Percentiles rank a stretch among this genome's conserved stretches.
phyloP scores from a whole-genome alignment of 2,888 invertebrate species.

The Rambutsinella grinnellia region DNA sequence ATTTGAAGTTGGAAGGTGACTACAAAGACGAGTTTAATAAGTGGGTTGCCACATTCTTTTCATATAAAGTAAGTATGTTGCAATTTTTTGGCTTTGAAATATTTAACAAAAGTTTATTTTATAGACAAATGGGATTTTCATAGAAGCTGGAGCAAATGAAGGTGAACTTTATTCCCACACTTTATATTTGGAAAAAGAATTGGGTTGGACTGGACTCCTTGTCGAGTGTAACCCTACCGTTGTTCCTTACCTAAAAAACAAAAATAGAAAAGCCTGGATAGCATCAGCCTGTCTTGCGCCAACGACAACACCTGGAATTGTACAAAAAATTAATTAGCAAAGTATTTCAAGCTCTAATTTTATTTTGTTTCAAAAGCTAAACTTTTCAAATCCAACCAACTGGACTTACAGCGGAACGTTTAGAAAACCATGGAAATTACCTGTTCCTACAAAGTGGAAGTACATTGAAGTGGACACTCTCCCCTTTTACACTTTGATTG shows the following conservation, averaged over 20 bases:
- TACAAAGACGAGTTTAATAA: not conserved
- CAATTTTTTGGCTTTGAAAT: not conserved
- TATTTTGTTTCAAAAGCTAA: conserved; percentile 19
- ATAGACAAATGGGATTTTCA: conserved; percentile 27
- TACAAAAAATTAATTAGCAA: not conserved
- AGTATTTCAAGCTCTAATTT: not conserved
- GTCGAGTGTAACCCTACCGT: conserved; percentile 44
- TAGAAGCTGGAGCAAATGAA: no score
- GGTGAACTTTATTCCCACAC: conserved; percentile 25
- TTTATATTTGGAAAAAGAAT: conserved; percentile 28
- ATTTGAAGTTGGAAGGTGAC: conserved; percentile 5
- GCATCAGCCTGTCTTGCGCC: conserved; percentile 29
- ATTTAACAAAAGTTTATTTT: not conserved
- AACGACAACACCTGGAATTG: not conserved
- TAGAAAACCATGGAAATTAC: conserved; percentile 23
- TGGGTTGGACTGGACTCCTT: conserved; percentile 45
- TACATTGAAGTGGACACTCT: conserved; percentile 19
- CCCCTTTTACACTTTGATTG: conserved; percentile 21
- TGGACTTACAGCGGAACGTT: conserved; percentile 39
- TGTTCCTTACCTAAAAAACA: conserved; percentile 15
- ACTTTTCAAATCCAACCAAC: conserved; percentile 40
- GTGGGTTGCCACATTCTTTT: conserved; percentile 27
- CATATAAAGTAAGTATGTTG: conserved; percentile 11
- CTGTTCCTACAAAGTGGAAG: conserved; percentile 32
- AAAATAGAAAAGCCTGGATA: conserved; percentile 41